Evolutionary conservation across 2,888 invertebrate species (phyloP), one percentile per base, ranked within the genome.

Genomic region (Pseudoips prasinana): DNA sequence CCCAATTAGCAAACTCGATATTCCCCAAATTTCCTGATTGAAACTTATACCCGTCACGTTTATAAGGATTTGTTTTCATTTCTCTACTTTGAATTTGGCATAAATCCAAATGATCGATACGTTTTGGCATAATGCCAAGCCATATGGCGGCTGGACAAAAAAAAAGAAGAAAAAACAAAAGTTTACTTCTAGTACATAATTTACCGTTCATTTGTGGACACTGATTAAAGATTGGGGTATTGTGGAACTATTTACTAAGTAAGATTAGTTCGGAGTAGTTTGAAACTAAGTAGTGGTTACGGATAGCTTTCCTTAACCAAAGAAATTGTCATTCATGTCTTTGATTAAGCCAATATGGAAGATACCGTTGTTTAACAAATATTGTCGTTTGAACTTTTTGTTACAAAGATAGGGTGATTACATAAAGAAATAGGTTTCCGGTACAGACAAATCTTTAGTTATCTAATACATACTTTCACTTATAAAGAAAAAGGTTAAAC

Each of bases 91-190:
- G 58, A 40, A 55, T 46, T 61, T 83, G 84, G 84, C 73, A 37
- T 8, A 5, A 20, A 42, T 73, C 81, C 84, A 82, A 79, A 80
- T 80, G 75, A 82, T 84, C 73, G 82, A 79, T 74, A 72, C 66
- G 65, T 62, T 64, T 68, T 81, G 83, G 83, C 73, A 19, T 2
- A 10, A 25, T 24, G 76, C 82, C 82, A 84, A 64, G 63, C 68
- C 77, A 73, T 79, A 73, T 74, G 77, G 67, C 69, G 59, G 49
- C 58, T 45, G 40, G 45, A 47, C 33, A 57, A 61, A 62, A 66
- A 70, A 70, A 64, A 56, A 47, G 50, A 37, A 50, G 56, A 48
- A 55, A 58, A 51, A 36, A 59, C 46, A 47, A 46, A 46, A 52
- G 52, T 59, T 62, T 51, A 59, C 59, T 51, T 57, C 58, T 58